Percentiles rank a stretch among this genome's conserved stretches.
These are phyloP conservation scores for Nemotelus nigrinus DNA, from an alignment of 2,888 invertebrate genomes.

Conservation along the genomic window DNA sequence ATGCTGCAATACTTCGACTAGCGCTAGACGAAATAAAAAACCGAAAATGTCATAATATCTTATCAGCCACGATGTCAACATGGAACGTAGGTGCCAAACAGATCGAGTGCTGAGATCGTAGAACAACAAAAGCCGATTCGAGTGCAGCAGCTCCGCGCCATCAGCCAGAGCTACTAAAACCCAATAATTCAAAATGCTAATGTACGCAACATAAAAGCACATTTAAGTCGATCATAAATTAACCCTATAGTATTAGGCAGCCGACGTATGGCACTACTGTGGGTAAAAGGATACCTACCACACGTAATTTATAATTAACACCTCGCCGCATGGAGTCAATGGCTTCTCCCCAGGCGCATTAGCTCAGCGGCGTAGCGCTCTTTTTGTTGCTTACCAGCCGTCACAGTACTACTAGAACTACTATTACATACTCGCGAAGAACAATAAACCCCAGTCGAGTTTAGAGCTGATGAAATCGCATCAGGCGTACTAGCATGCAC, in stretches of 20 bases:
- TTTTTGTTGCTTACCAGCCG: too few relatives aligned
- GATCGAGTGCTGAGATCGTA: too few relatives aligned
- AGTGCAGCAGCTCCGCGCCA: too few relatives aligned
- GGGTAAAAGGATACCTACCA: slow-evolving; percentile 33
- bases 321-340: slow-evolving; percentile 35
- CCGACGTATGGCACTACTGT: background rate
- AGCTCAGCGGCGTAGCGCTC: background rate
- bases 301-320: slow-evolving; percentile 29
- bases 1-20: background rate
- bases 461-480: too few relatives aligned
- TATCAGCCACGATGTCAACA: background rate
- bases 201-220: too few relatives aligned
- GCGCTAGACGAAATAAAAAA: background rate
- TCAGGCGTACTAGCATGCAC: background rate
- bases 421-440: too few relatives aligned
- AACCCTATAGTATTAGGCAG: slow-evolving; percentile 21
- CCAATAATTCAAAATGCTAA: too few relatives aligned
- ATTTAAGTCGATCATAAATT: slow-evolving; percentile 1
- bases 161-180: too few relatives aligned
- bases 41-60: slow-evolving; percentile 18
- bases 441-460: too few relatives aligned
- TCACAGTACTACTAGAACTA: too few relatives aligned
- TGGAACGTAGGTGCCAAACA: too few relatives aligned
- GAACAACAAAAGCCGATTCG: too few relatives aligned
- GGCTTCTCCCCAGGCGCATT: slow-evolving; percentile 1